Conservation (phyloP, 2,888 invertebrate species). For the Mechanitis messenoides region DNA sequence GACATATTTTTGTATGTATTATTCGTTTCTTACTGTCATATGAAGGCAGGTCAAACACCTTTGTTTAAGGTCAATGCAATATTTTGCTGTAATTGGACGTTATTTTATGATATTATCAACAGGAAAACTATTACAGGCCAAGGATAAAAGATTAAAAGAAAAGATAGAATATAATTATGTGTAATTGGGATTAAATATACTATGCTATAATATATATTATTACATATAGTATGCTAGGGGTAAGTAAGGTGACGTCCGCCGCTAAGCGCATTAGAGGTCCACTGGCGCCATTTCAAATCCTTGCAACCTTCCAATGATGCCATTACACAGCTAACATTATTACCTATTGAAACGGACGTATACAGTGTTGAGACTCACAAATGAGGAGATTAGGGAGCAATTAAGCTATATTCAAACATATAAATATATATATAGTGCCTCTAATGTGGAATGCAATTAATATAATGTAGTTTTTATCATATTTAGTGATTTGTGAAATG, state of each 20-base stretch:
- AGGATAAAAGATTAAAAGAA: not conserved
- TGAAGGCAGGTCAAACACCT: too few relatives aligned
- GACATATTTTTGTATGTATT: too few relatives aligned
- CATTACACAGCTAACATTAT: slow-evolving; percentile 25
- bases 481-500: slow-evolving; percentile 28
- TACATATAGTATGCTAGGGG: too few relatives aligned
- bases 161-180: not conserved
- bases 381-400: not conserved
- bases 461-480: not conserved
- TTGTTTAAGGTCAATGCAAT: too few relatives aligned
- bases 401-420: not conserved
- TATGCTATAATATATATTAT: too few relatives aligned
- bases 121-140: not conserved
- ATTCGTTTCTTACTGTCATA: too few relatives aligned
- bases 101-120: slow-evolving; percentile 3
- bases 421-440: not conserved
- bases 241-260: slow-evolving; percentile 7
- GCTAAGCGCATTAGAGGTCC: slow-evolving; percentile 26
- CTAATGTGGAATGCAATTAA: not conserved
- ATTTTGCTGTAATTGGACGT: not conserved
- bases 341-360: slow-evolving; percentile 25
- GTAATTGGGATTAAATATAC: too few relatives aligned
- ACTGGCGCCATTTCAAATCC: slow-evolving; percentile 30
- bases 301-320: slow-evolving; percentile 22
- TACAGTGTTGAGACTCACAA: slow-evolving; percentile 7